These are phyloP conservation scores for Biston stratarius DNA, from an alignment of 2,888 invertebrate genomes.

Conservation along the genomic window DNA sequence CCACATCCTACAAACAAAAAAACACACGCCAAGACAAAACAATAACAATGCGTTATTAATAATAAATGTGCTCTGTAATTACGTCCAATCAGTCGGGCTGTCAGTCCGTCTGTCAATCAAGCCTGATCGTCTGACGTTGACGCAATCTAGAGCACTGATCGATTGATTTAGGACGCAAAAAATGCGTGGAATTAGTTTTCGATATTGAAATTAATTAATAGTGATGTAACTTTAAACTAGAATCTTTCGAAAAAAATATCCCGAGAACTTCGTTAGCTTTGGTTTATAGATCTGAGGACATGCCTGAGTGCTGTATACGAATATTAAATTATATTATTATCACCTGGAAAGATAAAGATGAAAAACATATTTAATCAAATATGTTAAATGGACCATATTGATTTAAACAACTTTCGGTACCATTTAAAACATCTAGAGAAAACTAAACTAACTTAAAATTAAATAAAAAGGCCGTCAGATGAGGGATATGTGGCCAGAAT, in stretches of 20 bases:
- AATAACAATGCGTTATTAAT: constrained; percentile 60
- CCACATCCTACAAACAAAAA: constrained; percentile 17
- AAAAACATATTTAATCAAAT: too few species aligned
- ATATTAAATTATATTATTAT: too few species aligned
- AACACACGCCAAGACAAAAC: constrained; percentile 25
- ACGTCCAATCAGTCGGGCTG: constrained; percentile 79
- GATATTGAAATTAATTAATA: constrained; percentile 51
- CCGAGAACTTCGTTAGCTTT: too few species aligned
- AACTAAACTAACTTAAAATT: too few species aligned
- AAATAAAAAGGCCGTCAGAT: too few species aligned
- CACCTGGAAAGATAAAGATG: too few species aligned
- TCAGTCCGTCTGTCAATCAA: constrained; percentile 79
- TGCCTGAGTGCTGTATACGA: too few species aligned
- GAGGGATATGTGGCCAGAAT: too few species aligned
- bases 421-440: too few species aligned
- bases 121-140: constrained; percentile 54
- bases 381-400: too few species aligned
- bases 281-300: too few species aligned
- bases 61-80: constrained; percentile 83
- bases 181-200: constrained; percentile 54
- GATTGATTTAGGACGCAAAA: constrained; percentile 61
- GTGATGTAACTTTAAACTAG: constrained; percentile 25
- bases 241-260: constrained; percentile 3
- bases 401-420: too few species aligned
- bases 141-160: constrained; percentile 67